A percentile compares a stretch with the other conserved stretches of the same genome.
phyloP scores from a whole-genome alignment of 1,140 invertebrate species.

The Brachionus paranguensis region DNA sequence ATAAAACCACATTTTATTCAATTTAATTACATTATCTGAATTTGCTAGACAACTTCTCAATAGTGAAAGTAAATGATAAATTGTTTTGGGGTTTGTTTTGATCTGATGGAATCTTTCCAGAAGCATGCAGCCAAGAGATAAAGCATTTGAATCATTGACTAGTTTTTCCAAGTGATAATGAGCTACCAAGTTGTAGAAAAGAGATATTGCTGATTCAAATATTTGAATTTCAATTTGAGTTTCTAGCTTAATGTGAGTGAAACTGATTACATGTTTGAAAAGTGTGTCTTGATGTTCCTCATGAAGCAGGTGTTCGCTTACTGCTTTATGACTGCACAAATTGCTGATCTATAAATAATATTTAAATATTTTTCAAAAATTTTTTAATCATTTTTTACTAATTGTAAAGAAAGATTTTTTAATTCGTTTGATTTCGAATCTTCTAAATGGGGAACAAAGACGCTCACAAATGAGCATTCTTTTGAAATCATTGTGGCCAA shows the following conservation, averaged over 20 bases:
- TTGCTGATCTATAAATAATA: constrained; percentile 1
- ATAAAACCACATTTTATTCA: neutral
- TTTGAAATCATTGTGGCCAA: neutral
- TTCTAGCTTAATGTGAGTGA: neutral
- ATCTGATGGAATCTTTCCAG: constrained; percentile 8
- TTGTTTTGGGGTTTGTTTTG: neutral
- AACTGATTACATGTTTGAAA: neutral
- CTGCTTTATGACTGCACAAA: neutral
- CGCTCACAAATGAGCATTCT: constrained; percentile 17
- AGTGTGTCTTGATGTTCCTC: constrained; percentile 8
- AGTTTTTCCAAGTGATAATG: neutral
- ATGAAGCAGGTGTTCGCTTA: neutral
- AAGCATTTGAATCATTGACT: constrained; percentile 15
- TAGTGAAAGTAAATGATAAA: constrained; percentile 32
- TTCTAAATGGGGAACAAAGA: neutral
- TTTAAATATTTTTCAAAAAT: neutral
- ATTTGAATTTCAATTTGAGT: neutral
- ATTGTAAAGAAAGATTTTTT: neutral
- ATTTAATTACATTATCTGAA: neutral
- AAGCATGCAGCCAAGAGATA: constrained; percentile 14
- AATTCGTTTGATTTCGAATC: neutral
- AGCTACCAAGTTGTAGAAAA: constrained; percentile 1
- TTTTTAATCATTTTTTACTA: neutral
- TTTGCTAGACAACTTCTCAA: constrained; percentile 36
- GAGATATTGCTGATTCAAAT: constrained; percentile 14